Percentiles rank a stretch among this genome's conserved stretches.
Evolutionary conservation across 2,888 invertebrate species (phyloP).

Genomic region (Coelinius sp.): DNA sequence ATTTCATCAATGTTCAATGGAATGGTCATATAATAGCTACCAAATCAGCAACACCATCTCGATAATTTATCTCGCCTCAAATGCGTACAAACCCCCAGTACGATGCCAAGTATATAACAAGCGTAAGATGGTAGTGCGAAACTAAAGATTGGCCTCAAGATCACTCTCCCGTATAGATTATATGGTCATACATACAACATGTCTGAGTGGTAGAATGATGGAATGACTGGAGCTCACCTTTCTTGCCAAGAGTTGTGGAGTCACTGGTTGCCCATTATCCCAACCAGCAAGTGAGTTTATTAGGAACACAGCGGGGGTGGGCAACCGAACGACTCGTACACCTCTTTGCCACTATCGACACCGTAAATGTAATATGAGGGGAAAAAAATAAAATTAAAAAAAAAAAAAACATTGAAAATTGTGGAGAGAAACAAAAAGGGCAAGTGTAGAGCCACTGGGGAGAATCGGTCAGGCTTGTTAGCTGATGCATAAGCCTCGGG

Average conservation of each 20-base stretch:
- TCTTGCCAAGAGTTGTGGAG: slow-evolving; percentile 65
- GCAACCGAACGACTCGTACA: slow-evolving; percentile 52
- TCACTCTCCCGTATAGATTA: not conserved
- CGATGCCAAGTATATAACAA: slow-evolving; percentile 1
- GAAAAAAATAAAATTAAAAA: not conserved
- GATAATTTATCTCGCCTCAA: slow-evolving; percentile 13
- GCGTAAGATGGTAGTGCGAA: slow-evolving; percentile 39
- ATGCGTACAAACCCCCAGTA: slow-evolving; percentile 3
- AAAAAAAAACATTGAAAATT: slow-evolving; percentile 10
- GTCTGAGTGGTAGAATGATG: slow-evolving; percentile 14
- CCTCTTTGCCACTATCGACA: slow-evolving; percentile 63
- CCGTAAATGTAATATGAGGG: slow-evolving; percentile 50
- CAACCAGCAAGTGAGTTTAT: slow-evolving; percentile 68
- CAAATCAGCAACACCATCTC: slow-evolving; percentile 24
- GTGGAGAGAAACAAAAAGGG: slow-evolving; percentile 5
- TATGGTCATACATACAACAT: slow-evolving; percentile 16
- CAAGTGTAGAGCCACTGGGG: slow-evolving; percentile 45
- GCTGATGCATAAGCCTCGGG: slow-evolving; percentile 41
- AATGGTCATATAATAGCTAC: slow-evolving; percentile 3
- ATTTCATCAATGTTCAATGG: not conserved
- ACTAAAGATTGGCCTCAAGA: slow-evolving; percentile 1
- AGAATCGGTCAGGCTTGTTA: slow-evolving; percentile 69
- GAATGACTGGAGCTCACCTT: slow-evolving; percentile 74
- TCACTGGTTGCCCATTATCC: slow-evolving; percentile 69
- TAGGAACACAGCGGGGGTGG: slow-evolving; percentile 70